These are phyloP conservation scores for Leucophenga maculata DNA, from an alignment of 2,888 invertebrate genomes.

Conservation along the genomic window DNA sequence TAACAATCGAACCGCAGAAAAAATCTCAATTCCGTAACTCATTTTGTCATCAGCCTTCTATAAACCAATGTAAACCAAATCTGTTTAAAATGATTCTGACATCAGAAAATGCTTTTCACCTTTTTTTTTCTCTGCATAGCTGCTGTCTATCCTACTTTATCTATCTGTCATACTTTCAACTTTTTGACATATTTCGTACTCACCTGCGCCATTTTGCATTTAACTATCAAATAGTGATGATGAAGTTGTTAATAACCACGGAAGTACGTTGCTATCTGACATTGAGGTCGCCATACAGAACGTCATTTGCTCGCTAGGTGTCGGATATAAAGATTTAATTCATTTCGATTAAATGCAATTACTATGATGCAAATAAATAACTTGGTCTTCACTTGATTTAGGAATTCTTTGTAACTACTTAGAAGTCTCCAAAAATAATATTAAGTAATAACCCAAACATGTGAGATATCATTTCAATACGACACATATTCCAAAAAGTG, in stretches of 20 bases:
- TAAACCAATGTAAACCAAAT: background rate
- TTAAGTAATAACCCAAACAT: no score
- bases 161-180: background rate
- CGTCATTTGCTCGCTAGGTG: background rate
- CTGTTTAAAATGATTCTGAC: conserved; percentile 6
- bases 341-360: background rate
- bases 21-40: no score
- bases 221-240: background rate
- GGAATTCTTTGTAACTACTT: no score
- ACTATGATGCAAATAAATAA: no score
- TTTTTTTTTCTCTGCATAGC: background rate
- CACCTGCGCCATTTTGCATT: background rate
- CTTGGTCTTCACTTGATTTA: no score
- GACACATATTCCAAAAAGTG: no score
- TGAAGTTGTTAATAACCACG: conserved; percentile 4
- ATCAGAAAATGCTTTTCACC: background rate
- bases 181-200: background rate
- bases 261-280: background rate
- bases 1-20: background rate
- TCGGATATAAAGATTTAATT: conserved; percentile 1
- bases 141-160: background rate
- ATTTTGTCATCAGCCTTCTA: background rate
- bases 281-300: background rate
- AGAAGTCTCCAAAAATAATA: no score
- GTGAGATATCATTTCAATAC: no score